phyloP scores from a whole-genome alignment of 2,888 invertebrate genomes.

The Noctua pronuba region DNA sequence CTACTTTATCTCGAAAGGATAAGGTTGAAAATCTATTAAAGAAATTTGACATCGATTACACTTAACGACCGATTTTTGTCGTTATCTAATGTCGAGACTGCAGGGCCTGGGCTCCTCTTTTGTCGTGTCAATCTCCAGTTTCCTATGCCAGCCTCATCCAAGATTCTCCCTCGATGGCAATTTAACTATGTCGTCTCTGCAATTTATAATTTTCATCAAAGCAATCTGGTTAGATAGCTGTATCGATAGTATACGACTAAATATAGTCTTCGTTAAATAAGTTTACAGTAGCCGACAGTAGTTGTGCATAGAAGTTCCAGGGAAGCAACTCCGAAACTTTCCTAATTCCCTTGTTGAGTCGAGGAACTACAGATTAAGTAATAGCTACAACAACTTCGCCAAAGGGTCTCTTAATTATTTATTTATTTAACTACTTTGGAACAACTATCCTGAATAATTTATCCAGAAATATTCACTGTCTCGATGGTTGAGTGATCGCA shows the following conservation, averaged over 20 bases:
- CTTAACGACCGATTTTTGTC: no score
- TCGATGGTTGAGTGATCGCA: background rate
- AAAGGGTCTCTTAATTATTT: slow-evolving; percentile 19
- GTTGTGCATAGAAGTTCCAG: slow-evolving; percentile 6
- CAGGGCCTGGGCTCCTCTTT: no score
- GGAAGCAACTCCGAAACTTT: slow-evolving; percentile 14
- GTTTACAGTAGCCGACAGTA: background rate
- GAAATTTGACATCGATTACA: no score
- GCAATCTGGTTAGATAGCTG: background rate
- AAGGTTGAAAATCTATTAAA: no score
- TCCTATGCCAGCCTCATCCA: background rate
- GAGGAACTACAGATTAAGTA: background rate
- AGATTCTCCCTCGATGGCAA: background rate
- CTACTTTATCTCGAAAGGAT: no score
- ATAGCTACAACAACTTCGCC: slow-evolving; percentile 9
- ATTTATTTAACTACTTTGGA: slow-evolving; percentile 13
- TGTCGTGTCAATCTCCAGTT: no score
- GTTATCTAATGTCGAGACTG: no score
- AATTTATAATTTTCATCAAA: background rate
- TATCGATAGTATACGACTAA: background rate
- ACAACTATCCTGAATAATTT: slow-evolving; percentile 2
- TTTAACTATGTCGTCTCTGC: no score
- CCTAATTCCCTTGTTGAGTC: slow-evolving; percentile 29
- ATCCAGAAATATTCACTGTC: background rate
- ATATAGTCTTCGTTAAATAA: background rate